These are phyloP conservation scores for Calcarius lapponicus DNA, from an alignment of 2,797 vertebrate genomes.

Conservation along the genomic window DNA sequence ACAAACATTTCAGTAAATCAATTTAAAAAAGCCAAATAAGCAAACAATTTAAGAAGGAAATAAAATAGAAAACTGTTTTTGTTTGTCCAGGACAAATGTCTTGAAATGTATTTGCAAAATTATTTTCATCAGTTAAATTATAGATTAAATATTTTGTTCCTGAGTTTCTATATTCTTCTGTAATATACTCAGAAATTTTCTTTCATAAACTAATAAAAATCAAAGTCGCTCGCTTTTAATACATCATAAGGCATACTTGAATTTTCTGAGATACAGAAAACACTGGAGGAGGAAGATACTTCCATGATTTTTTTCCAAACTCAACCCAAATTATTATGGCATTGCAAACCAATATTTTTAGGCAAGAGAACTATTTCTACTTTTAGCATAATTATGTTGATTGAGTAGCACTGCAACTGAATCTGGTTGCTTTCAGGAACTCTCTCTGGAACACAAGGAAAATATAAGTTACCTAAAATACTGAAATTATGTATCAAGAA, in stretches of 20 bases:
- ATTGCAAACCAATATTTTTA: neutral
- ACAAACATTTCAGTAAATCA: neutral
- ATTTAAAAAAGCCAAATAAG: neutral
- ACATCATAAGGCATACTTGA: neutral
- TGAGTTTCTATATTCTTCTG: neutral
- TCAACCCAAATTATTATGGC: neutral
- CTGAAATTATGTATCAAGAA: neutral
- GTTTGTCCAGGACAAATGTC: neutral
- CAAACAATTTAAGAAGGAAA: neutral
- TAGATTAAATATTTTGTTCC: neutral
- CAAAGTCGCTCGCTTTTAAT: neutral
- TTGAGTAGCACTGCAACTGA: neutral
- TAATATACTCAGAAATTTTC: neutral
- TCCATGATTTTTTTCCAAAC: neutral
- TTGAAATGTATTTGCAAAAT: neutral
- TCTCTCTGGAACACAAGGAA: neutral
- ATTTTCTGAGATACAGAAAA: neutral
- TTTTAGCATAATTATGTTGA: neutral
- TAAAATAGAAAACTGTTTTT: neutral
- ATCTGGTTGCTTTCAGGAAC: neutral
- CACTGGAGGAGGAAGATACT: neutral
- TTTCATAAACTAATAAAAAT: neutral
- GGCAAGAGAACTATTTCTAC: neutral
- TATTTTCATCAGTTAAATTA: neutral
- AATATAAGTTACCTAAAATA: neutral